phyloP scores from a whole-genome alignment of 1,140 invertebrate genomes.

The Bombus vancouverensis region DNA sequence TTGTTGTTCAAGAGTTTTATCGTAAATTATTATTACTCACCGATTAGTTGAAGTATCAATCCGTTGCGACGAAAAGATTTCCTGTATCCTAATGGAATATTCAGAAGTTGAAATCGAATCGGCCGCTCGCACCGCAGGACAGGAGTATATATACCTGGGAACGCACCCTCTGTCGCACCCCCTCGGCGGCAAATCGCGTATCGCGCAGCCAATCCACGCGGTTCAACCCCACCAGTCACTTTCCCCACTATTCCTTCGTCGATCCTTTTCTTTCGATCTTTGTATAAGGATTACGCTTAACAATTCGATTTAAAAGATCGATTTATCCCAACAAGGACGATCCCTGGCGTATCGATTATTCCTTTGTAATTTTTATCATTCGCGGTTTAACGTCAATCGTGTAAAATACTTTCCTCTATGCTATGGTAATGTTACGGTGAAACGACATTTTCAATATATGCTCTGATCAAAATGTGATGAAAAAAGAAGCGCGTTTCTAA shows the following conservation, averaged over 20 bases:
- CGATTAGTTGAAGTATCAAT: not conserved
- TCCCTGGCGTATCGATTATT: not conserved
- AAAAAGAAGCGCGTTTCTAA: not conserved
- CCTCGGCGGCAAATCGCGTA: conserved; percentile 51
- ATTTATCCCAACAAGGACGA: not conserved
- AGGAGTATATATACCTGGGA: conserved; percentile 66
- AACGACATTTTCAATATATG: not conserved
- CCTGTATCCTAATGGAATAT: conserved; percentile 34
- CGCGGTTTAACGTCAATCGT: not conserved
- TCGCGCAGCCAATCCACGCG: conserved; percentile 66
- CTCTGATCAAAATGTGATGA: not conserved
- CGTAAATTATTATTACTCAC: conserved; percentile 13
- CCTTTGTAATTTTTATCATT: not conserved
- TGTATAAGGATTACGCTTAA: not conserved
- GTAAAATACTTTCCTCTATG: not conserved
- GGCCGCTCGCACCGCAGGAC: conserved; percentile 41
- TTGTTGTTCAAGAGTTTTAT: not conserved
- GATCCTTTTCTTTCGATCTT: conserved; percentile 29
- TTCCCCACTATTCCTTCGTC: conserved; percentile 9
- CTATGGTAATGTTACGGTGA: not conserved
- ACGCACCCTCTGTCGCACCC: conserved; percentile 67
- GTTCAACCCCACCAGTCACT: conserved; percentile 54
- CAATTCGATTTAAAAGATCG: not conserved
- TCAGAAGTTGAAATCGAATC: conserved; percentile 59
- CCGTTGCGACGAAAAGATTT: not conserved